Base-by-base conservation (phyloP, 2,113 vertebrate species). In the Tauraco erythrolophus region DNA sequence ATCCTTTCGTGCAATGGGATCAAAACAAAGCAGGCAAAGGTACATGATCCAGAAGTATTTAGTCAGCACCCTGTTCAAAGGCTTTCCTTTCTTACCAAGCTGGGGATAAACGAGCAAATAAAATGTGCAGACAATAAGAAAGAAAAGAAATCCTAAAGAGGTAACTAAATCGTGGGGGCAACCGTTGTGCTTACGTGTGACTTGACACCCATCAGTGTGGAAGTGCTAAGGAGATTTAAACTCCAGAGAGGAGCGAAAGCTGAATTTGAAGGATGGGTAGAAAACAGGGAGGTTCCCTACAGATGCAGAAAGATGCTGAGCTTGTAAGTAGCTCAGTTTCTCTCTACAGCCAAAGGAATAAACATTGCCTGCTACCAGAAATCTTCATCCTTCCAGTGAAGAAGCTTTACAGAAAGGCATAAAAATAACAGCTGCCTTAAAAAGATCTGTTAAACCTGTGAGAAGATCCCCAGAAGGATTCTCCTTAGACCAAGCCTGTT, bases 51-150 rank as follows among this genome's bases (percentile, higher is more conserved):
- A 90, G 66, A 83, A 77, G 76, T 22, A 70, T 86, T 90, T 74
- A 90, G 88, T 94, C 94, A 90, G 71, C 88, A 70, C 46, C 75
- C 23, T 66, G 66, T 74, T 94, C 88, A 93, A 94, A 96, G 72
- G 6, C 54, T 80, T 46, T 16, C 10, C 56, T 77, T 74, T 24
- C 41, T 46, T 23, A 31, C 85, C 11, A 30, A 53, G 35, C 51
- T 24, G 46, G 27, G 24, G 16, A 27, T 39, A 86, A 77, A 28
- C 0, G 3, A 54, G 74, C 54, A 23, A 22, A 92, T 77, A 30
- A 57, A 83, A 72, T 7, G 31, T 39, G 31, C 53, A 72, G 51
- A 48, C 35, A 60, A 31, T 11, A 45, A 60, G 39, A 82, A 51
- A 21, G 14, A 19, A 41, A 91, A 21, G 8, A 54, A 39, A 62